Percentiles rank a stretch among this genome's conserved stretches.
phyloP scores from a whole-genome alignment of 2,797 vertebrate species.

The Coregonus ussuriensis region DNA sequence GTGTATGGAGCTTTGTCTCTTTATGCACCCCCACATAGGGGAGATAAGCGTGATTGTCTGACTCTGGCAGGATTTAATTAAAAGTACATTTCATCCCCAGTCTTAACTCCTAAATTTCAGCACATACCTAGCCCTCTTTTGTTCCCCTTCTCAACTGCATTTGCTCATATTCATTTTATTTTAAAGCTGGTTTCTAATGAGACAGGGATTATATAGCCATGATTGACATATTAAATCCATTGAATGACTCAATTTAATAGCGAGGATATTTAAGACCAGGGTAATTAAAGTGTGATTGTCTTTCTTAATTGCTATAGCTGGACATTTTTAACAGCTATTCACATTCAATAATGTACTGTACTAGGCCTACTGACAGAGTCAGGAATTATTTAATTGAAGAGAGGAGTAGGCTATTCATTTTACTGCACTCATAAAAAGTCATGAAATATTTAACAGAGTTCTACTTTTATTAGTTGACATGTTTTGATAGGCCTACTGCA shows the following conservation, averaged over 20 bases:
- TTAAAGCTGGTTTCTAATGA: conserved; percentile 41
- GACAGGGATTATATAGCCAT: conserved; percentile 32
- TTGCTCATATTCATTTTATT: conserved; percentile 16
- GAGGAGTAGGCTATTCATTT: background rate
- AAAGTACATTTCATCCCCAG: conserved; percentile 45
- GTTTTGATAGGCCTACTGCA: background rate
- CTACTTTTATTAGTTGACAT: background rate
- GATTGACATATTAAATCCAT: conserved; percentile 37
- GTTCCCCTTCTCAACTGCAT: conserved; percentile 26
- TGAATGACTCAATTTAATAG: conserved; percentile 22
- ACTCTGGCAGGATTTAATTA: conserved; percentile 48
- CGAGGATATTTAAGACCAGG: conserved; percentile 23
- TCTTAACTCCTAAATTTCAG: conserved; percentile 26
- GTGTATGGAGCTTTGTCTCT: conserved; percentile 13
- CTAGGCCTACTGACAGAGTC: background rate
- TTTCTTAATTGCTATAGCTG: conserved; percentile 13
- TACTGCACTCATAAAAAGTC: background rate
- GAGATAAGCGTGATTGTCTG: conserved; percentile 51
- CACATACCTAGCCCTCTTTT: conserved; percentile 39
- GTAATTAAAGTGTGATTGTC: conserved; percentile 8
- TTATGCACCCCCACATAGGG: conserved; percentile 20
- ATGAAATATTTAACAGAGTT: background rate
- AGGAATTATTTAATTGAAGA: background rate
- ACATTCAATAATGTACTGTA: background rate
- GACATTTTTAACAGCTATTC: background rate